phyloP scores from a whole-genome alignment of 2,888 invertebrate genomes.

The Priocnemis perturbator region DNA sequence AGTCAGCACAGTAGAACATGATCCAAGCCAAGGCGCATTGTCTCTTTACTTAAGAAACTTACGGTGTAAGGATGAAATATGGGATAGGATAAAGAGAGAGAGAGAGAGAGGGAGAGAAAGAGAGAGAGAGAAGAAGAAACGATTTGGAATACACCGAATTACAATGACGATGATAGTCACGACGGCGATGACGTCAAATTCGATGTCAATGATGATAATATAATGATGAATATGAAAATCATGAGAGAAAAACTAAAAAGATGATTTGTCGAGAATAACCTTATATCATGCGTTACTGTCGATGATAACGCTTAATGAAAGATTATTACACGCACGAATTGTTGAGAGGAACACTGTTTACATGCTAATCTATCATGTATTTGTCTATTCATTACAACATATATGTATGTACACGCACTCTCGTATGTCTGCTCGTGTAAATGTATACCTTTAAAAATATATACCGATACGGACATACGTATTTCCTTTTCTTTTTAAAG shows the following conservation, averaged over 20 bases:
- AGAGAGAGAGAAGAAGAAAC: conserved; percentile 19
- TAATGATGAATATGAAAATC: conserved; percentile 14
- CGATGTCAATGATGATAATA: conserved; percentile 20
- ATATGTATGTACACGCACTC: conserved; percentile 29
- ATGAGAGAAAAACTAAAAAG: conserved; percentile 19
- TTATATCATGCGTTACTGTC: conserved; percentile 54
- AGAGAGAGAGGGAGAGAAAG: conserved; percentile 26
- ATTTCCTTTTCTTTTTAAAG: conserved; percentile 31
- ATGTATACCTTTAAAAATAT: conserved; percentile 58
- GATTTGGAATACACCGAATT: conserved; percentile 12
- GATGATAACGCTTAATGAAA: conserved; percentile 50
- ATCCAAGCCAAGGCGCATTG: conserved; percentile 70
- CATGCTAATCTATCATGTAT: conserved; percentile 54
- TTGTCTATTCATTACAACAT: conserved; percentile 56
- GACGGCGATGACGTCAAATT: too few species aligned
- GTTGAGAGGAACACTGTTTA: conserved; percentile 50
- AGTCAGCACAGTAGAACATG: conserved; percentile 44
- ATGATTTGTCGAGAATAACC: conserved; percentile 46
- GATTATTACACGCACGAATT: conserved; percentile 41
- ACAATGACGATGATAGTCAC: conserved; percentile 4
- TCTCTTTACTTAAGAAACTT: conserved; percentile 51
- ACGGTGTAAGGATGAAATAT: conserved; percentile 24
- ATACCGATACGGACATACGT: conserved; percentile 48
- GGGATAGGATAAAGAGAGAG: conserved; percentile 54
- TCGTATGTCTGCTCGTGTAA: conserved; percentile 57